Percentiles rank a stretch among this genome's conserved stretches.
Conservation (phyloP, 1,140 invertebrate genomes). For the Atta texana region DNA sequence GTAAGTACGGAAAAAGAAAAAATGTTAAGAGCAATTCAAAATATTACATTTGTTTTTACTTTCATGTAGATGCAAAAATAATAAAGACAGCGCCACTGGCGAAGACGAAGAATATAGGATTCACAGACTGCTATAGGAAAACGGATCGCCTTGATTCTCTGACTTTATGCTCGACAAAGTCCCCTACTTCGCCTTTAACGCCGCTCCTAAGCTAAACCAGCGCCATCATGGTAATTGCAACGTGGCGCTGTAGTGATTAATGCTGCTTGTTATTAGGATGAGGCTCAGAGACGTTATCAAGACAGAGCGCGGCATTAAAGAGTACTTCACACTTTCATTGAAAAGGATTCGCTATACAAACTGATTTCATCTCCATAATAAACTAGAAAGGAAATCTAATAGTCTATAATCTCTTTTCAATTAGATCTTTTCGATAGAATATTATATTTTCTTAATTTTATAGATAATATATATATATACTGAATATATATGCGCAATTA, state of each 20-base stretch:
- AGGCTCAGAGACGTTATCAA: slow-evolving; percentile 73
- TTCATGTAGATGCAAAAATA: slow-evolving; percentile 14
- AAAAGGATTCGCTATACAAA: slow-evolving; percentile 30
- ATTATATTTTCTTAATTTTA: background rate
- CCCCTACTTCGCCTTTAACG: slow-evolving; percentile 28
- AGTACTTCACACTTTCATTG: slow-evolving; percentile 49
- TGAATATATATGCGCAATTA: background rate
- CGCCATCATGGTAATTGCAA: slow-evolving; percentile 80
- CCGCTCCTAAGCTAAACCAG: slow-evolving; percentile 69
- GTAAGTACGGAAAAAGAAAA: background rate
- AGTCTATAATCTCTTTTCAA: background rate
- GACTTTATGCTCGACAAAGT: slow-evolving; percentile 61
- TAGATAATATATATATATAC: background rate
- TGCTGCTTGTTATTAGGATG: slow-evolving; percentile 80
- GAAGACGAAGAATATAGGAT: slow-evolving; percentile 5
- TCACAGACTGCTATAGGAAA: slow-evolving; percentile 6
- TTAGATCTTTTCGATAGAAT: background rate
- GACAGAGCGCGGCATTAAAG: slow-evolving; percentile 67
- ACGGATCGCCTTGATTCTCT: slow-evolving; percentile 72
- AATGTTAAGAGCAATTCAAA: background rate
- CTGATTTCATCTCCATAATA: slow-evolving; percentile 6
- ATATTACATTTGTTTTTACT: background rate
- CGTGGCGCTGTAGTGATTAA: slow-evolving; percentile 78
- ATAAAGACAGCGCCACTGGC: slow-evolving; percentile 32
- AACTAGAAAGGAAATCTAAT: background rate